Evolutionary conservation across 2,797 vertebrate species (phyloP).

Genomic region (Argentina silus): DNA sequence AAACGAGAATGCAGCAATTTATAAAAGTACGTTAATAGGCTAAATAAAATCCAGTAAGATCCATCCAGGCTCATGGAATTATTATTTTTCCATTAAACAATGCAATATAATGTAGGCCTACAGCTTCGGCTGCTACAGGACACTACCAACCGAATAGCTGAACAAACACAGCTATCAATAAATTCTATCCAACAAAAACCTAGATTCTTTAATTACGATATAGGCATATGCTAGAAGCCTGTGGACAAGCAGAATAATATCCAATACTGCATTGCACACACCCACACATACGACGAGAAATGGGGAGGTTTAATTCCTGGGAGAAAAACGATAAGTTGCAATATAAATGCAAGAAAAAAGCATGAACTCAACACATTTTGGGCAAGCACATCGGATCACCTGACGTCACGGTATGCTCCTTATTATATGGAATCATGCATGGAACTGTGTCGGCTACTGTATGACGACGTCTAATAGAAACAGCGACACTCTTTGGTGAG

Average conservation of each 20-base stretch:
- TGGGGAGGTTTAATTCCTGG: not conserved
- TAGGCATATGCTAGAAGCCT: too few relatives aligned
- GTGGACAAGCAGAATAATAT: too few relatives aligned
- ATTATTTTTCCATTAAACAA: too few relatives aligned
- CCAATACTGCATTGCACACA: too few relatives aligned
- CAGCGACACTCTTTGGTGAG: constrained; percentile 68
- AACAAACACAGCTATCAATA: too few relatives aligned
- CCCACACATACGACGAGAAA: not conserved
- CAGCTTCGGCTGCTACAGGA: too few relatives aligned
- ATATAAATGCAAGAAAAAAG: not conserved
- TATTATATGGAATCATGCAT: not conserved
- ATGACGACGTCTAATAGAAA: constrained; percentile 40
- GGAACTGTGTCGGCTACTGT: not conserved
- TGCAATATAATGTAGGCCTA: too few relatives aligned
- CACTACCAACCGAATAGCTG: too few relatives aligned
- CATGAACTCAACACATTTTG: not conserved
- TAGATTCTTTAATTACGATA: too few relatives aligned
- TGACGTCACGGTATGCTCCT: not conserved
- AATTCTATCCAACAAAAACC: too few relatives aligned
- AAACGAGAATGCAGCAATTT: not conserved
- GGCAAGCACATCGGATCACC: not conserved
- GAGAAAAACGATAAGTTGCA: not conserved
- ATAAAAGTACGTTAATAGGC: not conserved
- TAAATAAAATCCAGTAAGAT: too few relatives aligned
- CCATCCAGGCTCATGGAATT: too few relatives aligned